phyloP scores from a whole-genome alignment of 2,113 vertebrate genomes.

The Girardinichthys multiradiatus region DNA sequence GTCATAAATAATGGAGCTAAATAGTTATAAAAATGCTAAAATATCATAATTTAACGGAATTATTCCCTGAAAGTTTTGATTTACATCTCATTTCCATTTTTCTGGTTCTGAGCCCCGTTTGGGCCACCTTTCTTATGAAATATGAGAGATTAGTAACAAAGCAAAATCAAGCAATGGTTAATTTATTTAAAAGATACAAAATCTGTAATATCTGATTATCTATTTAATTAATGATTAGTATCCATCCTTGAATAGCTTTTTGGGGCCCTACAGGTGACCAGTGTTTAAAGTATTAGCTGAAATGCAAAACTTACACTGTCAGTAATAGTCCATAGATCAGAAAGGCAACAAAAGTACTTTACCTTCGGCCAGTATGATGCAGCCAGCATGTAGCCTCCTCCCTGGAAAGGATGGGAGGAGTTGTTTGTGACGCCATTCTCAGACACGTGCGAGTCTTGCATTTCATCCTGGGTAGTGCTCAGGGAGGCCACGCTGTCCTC shows the following conservation, averaged over 20 bases:
- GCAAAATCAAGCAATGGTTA: neutral
- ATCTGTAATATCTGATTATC: too few species aligned
- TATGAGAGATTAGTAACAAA: neutral
- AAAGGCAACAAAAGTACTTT: conserved; percentile 28
- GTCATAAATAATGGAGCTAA: too few species aligned
- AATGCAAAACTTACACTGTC: neutral
- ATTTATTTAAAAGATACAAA: neutral
- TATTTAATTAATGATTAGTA: too few species aligned
- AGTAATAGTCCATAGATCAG: neutral
- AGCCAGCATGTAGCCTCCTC: conserved; percentile 93
- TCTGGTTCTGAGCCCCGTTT: too few species aligned
- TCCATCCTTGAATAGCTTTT: neutral
- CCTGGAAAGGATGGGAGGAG: conserved; percentile 86
- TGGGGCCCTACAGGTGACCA: neutral
- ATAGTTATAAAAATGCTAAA: too few species aligned
- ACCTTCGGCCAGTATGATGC: conserved; percentile 99
- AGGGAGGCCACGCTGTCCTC: conserved; percentile 96
- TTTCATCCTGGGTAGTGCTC: conserved; percentile 92
- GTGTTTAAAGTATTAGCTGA: neutral
- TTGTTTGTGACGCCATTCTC: conserved; percentile 89
- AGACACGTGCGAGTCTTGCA: conserved; percentile 89
- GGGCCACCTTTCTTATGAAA: neutral
- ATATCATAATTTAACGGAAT: too few species aligned
- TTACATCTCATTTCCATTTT: too few species aligned
- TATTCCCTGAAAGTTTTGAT: too few species aligned